Base-by-base conservation (phyloP, 2,797 vertebrate species). In the Phoeniculus purpureus region DNA sequence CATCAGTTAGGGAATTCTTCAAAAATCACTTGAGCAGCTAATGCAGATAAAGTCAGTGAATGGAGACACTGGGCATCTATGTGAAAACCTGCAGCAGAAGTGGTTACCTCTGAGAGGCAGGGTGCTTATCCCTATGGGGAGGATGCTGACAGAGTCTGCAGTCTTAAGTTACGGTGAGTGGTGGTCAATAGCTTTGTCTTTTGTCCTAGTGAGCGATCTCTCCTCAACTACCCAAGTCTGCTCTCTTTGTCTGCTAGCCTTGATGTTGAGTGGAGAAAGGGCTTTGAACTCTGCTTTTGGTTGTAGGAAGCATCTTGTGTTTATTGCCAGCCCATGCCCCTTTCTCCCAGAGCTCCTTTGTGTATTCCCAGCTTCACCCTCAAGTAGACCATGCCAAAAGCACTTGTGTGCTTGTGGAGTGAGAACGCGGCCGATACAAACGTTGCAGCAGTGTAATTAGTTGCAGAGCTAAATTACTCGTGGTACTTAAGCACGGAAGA, bases 401-500 rank as follows among this genome's bases (percentile, higher is more conserved):
- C 25, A 60, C 52, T 89, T 81, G 62, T 7, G 15, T 55, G 65
- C 31, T 7, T 7, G 29, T 52, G 29, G 26, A 95, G 51, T 4
- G 2, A 84, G 81, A 94, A 86, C 71, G 40, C 61, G 87, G 85
- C 54, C 72, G 85, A 79, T 88, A 81, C 58, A 84, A 95, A 81
- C 71, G 64, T 80, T 92, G 64, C 75, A 86, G 85, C 32, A 51
- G 68, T 84, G 71, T 93, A 76, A n/a, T n/a, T n/a, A n/a, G n/a
- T n/a, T 91, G 76, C 94, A 96, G 88, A 84, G 18, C 80, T 91
- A 62, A 85, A 83, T 93, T 93, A 78, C 94, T 94, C 64, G 78
- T 79, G 74, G 71, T 81, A 27, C 52, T 91, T 91, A 89, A 89
- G 37, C 71, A 61, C 50, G 76, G 67, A 95, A 92, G 76, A 84